Percentiles rank a stretch among this genome's conserved stretches.
phyloP scores from a whole-genome alignment of 1,140 invertebrate species.

The Drosophila biarmipes region DNA sequence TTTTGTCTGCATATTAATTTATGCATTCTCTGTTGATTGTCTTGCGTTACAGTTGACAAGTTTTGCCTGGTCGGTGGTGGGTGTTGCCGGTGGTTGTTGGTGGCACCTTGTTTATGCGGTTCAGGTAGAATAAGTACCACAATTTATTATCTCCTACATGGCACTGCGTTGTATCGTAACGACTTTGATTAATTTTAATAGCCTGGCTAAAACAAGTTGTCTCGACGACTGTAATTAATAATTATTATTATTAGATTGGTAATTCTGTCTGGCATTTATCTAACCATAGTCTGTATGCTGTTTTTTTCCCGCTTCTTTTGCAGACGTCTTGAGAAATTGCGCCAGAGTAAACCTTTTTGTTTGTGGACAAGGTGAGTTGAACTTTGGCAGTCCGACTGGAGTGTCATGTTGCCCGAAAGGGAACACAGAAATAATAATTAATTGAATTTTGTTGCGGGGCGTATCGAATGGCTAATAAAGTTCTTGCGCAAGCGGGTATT shows the following conservation, averaged over 20 bases:
- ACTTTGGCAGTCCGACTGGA: slow-evolving; percentile 32
- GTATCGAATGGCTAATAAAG: slow-evolving; percentile 55
- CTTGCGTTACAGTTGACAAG: slow-evolving; percentile 79
- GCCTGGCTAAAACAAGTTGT: slow-evolving; percentile 44
- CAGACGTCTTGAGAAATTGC: slow-evolving; percentile 64
- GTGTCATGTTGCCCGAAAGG: slow-evolving; percentile 30
- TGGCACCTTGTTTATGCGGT: slow-evolving; percentile 27
- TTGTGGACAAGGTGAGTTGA: slow-evolving; percentile 70
- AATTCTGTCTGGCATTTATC: slow-evolving; percentile 63
- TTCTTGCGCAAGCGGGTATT: slow-evolving; percentile 45
- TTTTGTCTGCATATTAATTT: slow-evolving; percentile 68
- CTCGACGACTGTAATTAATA: slow-evolving; percentile 46
- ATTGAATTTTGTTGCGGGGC: slow-evolving; percentile 55
- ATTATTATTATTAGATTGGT: slow-evolving; percentile 41
- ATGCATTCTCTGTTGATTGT: slow-evolving; percentile 75
- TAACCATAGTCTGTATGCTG: slow-evolving; percentile 29
- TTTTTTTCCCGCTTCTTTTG: slow-evolving; percentile 35
- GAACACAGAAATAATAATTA: slow-evolving; percentile 55
- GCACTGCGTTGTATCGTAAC: slow-evolving; percentile 61
- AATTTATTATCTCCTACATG: slow-evolving; percentile 59
- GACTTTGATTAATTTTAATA: slow-evolving; percentile 73
- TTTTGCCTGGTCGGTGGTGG: slow-evolving; percentile 36
- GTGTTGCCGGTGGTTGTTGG: slow-evolving; percentile 20
- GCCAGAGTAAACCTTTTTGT: slow-evolving; percentile 59
- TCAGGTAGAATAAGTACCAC: slow-evolving; percentile 32